phyloP scores from a whole-genome alignment of 2,888 invertebrate genomes.

The Seira ritae region DNA sequence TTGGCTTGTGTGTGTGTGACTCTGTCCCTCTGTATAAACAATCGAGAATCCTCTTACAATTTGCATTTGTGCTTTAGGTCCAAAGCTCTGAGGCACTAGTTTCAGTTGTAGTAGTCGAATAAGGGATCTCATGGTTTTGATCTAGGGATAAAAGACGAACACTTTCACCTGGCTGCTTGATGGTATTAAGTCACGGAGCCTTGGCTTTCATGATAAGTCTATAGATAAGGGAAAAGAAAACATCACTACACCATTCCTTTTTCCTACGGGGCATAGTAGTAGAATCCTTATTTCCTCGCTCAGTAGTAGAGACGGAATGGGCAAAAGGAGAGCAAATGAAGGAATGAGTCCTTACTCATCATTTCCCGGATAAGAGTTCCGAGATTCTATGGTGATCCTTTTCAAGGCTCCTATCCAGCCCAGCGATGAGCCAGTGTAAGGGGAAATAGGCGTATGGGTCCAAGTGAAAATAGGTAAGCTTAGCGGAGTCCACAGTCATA shows the following conservation, averaged over 20 bases:
- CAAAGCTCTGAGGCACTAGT: not conserved
- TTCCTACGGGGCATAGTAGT: no score
- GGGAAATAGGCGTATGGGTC: conserved; percentile 57
- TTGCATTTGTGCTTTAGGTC: not conserved
- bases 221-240: not conserved
- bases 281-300: not conserved
- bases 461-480: conserved; percentile 1
- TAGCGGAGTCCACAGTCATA: not conserved
- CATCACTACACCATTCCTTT: not conserved
- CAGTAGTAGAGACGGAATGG: not conserved
- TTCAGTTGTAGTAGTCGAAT: not conserved
- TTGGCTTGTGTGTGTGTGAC: not conserved
- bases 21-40: not conserved
- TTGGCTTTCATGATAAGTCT: not conserved
- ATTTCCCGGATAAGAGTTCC: conserved; percentile 71
- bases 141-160: conserved; percentile 1
- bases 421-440: conserved; percentile 65
- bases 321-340: not conserved
- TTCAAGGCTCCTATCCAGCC: conserved; percentile 21
- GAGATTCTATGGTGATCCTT: conserved; percentile 54
- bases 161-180: not conserved
- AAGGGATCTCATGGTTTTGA: conserved; percentile 11
- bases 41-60: not conserved
- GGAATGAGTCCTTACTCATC: conserved; percentile 71
- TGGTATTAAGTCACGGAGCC: conserved; percentile 1